These are phyloP conservation scores for Epirrita christyi DNA, from an alignment of 2,888 invertebrate species.

Conservation along the genomic window DNA sequence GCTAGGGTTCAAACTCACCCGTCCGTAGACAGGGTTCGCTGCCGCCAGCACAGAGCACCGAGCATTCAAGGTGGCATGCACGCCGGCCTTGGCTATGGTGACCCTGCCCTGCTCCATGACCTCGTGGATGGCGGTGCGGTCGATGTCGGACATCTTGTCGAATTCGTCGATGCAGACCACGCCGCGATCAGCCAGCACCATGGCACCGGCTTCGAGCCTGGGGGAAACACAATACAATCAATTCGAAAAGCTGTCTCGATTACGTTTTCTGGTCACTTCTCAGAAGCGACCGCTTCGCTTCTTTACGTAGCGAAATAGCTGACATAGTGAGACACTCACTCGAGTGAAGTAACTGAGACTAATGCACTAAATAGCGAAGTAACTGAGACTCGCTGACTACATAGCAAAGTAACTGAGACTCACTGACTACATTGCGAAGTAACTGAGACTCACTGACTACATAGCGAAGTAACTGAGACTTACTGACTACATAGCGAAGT, in stretches of 20 bases:
- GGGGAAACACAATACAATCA: background rate
- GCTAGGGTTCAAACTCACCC: constrained; percentile 45
- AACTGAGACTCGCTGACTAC: too few species aligned
- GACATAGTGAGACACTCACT: too few species aligned
- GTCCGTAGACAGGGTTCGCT: constrained; percentile 97
- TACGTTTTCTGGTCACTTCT: too few species aligned
- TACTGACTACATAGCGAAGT: constrained; percentile 95
- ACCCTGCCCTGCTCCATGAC: constrained; percentile 99
- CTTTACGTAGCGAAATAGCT: too few species aligned
- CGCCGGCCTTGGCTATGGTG: constrained; percentile 99
- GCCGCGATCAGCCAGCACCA: constrained; percentile 99
- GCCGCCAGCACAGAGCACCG: constrained; percentile 99
- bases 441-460: too few species aligned
- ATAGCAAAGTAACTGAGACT: too few species aligned
- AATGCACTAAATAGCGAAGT: too few species aligned
- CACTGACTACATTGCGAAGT: too few species aligned
- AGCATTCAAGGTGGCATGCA: constrained; percentile 98
- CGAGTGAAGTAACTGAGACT: too few species aligned
- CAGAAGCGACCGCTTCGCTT: too few species aligned
- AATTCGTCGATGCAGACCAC: constrained; percentile 99
- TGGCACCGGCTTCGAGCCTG: constrained; percentile 98
- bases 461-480: too few species aligned
- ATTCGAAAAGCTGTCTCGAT: too few species aligned
- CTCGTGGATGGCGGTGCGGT: constrained; percentile 99
- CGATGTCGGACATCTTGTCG: constrained; percentile 99